Percentiles rank a stretch among this genome's conserved stretches.
Evolutionary conservation across 2,888 invertebrate species (phyloP).

Genomic region (Helicoverpa assulta): DNA sequence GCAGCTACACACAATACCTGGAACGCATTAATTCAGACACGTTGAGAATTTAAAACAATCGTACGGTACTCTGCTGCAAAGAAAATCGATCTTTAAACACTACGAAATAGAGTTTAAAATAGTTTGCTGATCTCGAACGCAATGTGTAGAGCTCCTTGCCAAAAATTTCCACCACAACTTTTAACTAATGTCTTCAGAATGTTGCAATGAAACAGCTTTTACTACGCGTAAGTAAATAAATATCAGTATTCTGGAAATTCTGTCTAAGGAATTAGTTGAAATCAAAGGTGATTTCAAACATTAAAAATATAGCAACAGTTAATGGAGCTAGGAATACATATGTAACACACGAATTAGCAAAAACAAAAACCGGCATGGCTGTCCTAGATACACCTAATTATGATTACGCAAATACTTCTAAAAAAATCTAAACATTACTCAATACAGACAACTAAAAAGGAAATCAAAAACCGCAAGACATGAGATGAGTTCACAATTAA

Average conservation of each 20-base stretch:
- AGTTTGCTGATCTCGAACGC: slow-evolving; percentile 8
- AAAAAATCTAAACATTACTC: slow-evolving; percentile 18
- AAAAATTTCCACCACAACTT: slow-evolving; percentile 58
- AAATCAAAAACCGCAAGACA: slow-evolving; percentile 8
- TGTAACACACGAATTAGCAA: slow-evolving; percentile 14
- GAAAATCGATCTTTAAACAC: slow-evolving; percentile 44
- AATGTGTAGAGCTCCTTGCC: slow-evolving; percentile 50
- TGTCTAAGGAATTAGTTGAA: slow-evolving; percentile 9
- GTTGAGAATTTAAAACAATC: slow-evolving; percentile 73
- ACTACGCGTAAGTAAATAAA: slow-evolving; percentile 41
- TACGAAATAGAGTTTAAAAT: slow-evolving; percentile 38
- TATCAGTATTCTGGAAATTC: slow-evolving; percentile 16
- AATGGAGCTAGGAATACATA: not conserved
- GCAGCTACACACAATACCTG: slow-evolving; percentile 73
- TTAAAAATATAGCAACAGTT: not conserved
- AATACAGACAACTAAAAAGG: slow-evolving; percentile 16
- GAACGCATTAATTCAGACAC: slow-evolving; percentile 74
- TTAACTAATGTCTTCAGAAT: slow-evolving; percentile 49
- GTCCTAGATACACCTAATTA: slow-evolving; percentile 23
- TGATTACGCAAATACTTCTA: slow-evolving; percentile 22
- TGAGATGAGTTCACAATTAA: slow-evolving; percentile 27
- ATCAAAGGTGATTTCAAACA: not conserved
- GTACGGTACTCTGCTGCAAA: slow-evolving; percentile 34
- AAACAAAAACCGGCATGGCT: slow-evolving; percentile 17
- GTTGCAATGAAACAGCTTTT: slow-evolving; percentile 53